phyloP scores from a whole-genome alignment of 2,113 vertebrate species.

The Nycticryphes semicollaris region DNA sequence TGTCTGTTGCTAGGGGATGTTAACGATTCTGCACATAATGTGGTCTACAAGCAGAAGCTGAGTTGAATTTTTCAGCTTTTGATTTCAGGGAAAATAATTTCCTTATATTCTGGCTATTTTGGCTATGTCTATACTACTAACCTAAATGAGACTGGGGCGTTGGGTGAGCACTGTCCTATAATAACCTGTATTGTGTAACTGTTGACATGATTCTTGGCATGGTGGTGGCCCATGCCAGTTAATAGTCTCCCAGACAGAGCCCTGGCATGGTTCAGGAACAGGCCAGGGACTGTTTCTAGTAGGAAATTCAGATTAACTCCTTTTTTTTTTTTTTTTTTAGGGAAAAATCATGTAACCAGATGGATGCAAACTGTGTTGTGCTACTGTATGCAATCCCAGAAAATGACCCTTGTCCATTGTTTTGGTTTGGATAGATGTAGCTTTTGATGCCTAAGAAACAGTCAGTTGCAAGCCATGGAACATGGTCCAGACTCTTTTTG shows the following conservation, averaged over 20 bases:
- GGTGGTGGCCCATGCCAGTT: neutral
- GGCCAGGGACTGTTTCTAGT: neutral
- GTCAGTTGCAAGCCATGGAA: neutral
- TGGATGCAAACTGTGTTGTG: neutral
- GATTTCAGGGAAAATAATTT: neutral
- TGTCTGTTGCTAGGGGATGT: neutral
- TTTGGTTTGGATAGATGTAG: neutral
- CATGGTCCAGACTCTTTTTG: neutral
- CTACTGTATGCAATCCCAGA: neutral
- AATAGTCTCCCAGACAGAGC: neutral
- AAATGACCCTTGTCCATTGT: neutral
- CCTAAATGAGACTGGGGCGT: neutral
- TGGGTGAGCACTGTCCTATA: neutral
- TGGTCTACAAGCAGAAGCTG: neutral
- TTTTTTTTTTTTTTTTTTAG: neutral
- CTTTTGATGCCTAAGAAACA: neutral
- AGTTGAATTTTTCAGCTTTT: constrained; percentile 13
- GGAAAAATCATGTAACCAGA: neutral
- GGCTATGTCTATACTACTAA: neutral
- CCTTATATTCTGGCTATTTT: neutral
- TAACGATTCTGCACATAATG: neutral
- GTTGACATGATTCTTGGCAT: neutral
- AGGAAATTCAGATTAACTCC: neutral
- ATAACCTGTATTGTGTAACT: neutral
- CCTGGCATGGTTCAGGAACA: neutral